Conservation (phyloP, 2,113 vertebrate species). For the Etheostoma spectabile region DNA sequence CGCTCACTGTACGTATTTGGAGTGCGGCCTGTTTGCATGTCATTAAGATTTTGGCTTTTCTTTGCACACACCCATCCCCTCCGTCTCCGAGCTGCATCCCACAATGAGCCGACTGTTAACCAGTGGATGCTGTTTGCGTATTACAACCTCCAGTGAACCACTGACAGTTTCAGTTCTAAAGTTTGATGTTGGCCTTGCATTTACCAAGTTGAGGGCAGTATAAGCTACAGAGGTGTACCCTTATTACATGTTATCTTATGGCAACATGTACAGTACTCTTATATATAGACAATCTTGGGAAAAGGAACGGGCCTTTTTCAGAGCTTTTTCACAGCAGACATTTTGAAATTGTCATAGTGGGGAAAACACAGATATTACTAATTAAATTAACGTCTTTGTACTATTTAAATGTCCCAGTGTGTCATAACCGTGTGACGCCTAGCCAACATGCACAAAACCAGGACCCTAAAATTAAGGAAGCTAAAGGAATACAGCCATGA, state of each 20-base stretch:
- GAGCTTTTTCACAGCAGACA: neutral
- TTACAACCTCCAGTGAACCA: neutral
- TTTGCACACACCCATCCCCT: slow-evolving; percentile 35
- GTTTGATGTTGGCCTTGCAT: slow-evolving; percentile 1
- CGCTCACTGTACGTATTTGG: slow-evolving; percentile 45
- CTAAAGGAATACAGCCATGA: neutral
- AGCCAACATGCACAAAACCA: too few relatives aligned
- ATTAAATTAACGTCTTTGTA: neutral
- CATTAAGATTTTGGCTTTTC: slow-evolving; percentile 32
- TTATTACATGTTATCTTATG: neutral
- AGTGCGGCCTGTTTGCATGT: slow-evolving; percentile 33
- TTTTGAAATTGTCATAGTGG: too few relatives aligned
- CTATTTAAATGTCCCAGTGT: too few relatives aligned
- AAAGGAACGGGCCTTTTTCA: neutral
- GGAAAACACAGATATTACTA: neutral
- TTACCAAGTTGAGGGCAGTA: neutral
- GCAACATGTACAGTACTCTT: neutral
- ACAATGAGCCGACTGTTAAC: slow-evolving; percentile 40
- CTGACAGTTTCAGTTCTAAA: slow-evolving; percentile 24
- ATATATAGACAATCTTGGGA: neutral
- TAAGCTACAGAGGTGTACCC: neutral
- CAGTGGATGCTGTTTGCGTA: slow-evolving; percentile 24
- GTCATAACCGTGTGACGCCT: too few relatives aligned
- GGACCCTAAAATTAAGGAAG: neutral
- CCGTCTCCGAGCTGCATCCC: neutral